Evolutionary conservation across 2,113 vertebrate species (phyloP).

Genomic region (Nettapus auritus): DNA sequence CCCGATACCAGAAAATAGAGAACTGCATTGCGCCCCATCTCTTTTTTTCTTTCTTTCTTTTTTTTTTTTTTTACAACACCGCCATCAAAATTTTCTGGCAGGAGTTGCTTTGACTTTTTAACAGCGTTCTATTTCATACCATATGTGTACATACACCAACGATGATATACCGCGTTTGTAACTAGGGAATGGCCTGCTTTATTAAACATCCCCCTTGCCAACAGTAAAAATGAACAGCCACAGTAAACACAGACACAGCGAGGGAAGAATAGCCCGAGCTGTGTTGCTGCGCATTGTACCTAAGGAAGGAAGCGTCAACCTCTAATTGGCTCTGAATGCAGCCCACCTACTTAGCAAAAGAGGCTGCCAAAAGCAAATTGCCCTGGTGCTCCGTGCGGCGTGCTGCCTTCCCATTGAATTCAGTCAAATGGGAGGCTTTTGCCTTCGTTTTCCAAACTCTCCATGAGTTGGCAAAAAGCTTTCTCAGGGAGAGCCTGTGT

Average conservation of each 20-base stretch:
- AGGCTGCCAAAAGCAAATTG: slow-evolving; percentile 64
- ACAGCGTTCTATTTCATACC: slow-evolving; percentile 24
- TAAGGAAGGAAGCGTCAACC: slow-evolving; percentile 14
- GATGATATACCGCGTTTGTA: slow-evolving; percentile 40
- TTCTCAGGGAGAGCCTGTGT: slow-evolving; percentile 16
- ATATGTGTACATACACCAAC: slow-evolving; percentile 33
- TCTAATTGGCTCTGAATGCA: slow-evolving; percentile 52
- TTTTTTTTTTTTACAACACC: neutral
- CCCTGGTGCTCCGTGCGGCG: neutral
- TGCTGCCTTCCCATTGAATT: slow-evolving; percentile 55
- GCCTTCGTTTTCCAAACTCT: slow-evolving; percentile 53
- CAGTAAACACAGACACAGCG: slow-evolving; percentile 51
- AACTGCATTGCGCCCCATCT: accelerated
- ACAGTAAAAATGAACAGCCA: slow-evolving; percentile 52
- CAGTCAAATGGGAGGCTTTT: slow-evolving; percentile 11
- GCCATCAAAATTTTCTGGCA: slow-evolving; percentile 40
- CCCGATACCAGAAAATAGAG: neutral
- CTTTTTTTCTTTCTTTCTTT: neutral
- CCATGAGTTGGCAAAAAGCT: slow-evolving; percentile 48
- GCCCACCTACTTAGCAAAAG: slow-evolving; percentile 58
- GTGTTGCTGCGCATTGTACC: slow-evolving; percentile 23
- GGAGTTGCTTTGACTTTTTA: slow-evolving; percentile 40
- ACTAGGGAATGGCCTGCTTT: slow-evolving; percentile 60
- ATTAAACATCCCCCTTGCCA: slow-evolving; percentile 63
- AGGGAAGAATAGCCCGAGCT: slow-evolving; percentile 5